These are phyloP conservation scores for Pherbina coryleti DNA, from an alignment of 2,888 invertebrate genomes.

Conservation along the genomic window DNA sequence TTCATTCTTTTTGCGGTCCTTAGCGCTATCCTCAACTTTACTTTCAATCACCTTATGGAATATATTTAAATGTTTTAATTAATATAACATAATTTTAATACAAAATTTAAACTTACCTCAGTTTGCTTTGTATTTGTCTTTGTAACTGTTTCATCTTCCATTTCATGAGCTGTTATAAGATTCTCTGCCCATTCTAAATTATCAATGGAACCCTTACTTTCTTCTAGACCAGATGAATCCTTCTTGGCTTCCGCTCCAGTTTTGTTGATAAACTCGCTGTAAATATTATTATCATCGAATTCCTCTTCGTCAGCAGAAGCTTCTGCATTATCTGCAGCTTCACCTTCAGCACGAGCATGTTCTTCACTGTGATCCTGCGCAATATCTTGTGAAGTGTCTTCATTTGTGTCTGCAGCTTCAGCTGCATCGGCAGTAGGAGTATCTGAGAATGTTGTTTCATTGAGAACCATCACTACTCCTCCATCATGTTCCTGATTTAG, in stretches of 20 bases:
- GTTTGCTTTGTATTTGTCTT: slow-evolving; percentile 26
- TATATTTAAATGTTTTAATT: slow-evolving; percentile 4
- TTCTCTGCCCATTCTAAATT: slow-evolving; percentile 67
- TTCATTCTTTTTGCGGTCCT: slow-evolving; percentile 52
- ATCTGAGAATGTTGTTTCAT: slow-evolving; percentile 51
- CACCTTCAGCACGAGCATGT: slow-evolving; percentile 42
- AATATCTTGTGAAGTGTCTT: slow-evolving; percentile 28
- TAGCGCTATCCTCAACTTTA: neutral
- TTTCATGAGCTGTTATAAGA: slow-evolving; percentile 63
- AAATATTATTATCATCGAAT: slow-evolving; percentile 62
- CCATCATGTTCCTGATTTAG: slow-evolving; percentile 66
- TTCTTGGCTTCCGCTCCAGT: slow-evolving; percentile 40
- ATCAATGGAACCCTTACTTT: slow-evolving; percentile 63
- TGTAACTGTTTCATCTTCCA: slow-evolving; percentile 49
- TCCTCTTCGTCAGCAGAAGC: slow-evolving; percentile 53
- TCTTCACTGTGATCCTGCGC: slow-evolving; percentile 47
- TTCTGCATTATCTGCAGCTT: slow-evolving; percentile 47
- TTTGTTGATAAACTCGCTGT: slow-evolving; percentile 55
- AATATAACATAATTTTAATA: slow-evolving; percentile 22
- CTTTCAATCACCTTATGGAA: no score
- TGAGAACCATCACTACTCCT: slow-evolving; percentile 68
- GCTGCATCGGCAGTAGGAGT: slow-evolving; percentile 29
- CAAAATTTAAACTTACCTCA: slow-evolving; percentile 32
- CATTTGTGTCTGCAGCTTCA: slow-evolving; percentile 40
- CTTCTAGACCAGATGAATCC: slow-evolving; percentile 50